Percentiles rank a stretch among this genome's conserved stretches.
Conservation (phyloP, 2,113 vertebrate genomes). For the Rana temporaria region DNA sequence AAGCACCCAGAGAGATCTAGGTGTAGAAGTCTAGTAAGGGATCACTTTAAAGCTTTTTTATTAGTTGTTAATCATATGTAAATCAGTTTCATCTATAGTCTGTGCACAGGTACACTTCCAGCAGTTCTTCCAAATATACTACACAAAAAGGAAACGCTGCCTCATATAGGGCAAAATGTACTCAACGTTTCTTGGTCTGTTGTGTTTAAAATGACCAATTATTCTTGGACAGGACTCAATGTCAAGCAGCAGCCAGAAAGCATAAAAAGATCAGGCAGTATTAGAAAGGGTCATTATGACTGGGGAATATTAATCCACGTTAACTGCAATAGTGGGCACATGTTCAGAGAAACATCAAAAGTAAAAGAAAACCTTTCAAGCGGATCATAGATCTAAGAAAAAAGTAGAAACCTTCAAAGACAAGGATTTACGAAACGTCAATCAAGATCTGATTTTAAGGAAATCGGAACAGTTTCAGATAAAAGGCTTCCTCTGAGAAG, state of each 20-base stretch:
- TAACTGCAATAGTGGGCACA: neutral
- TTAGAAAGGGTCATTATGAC: neutral
- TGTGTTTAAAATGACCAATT: neutral
- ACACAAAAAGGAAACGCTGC: too few species aligned
- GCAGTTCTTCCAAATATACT: too few species aligned
- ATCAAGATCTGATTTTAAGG: slow-evolving; percentile 1
- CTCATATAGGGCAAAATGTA: too few species aligned
- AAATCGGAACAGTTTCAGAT: neutral
- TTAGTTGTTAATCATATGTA: too few species aligned
- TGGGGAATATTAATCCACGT: neutral
- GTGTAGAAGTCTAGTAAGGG: too few species aligned
- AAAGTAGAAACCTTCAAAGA: neutral
- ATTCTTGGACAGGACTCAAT: slow-evolving; percentile 12
- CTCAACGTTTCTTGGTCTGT: neutral
- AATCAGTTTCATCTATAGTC: too few species aligned
- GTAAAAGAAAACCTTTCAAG: neutral
- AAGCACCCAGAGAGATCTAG: too few species aligned
- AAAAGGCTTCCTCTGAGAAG: neutral
- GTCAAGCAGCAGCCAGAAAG: slow-evolving; percentile 24
- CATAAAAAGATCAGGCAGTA: neutral
- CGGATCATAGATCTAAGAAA: neutral
- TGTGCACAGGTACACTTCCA: too few species aligned
- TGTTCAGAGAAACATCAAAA: neutral
- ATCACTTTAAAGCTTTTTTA: too few species aligned
- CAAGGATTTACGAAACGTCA: neutral